Evolutionary conservation across 1,140 invertebrate genomes (phyloP).

Genomic region (Drosophila pachea): DNA sequence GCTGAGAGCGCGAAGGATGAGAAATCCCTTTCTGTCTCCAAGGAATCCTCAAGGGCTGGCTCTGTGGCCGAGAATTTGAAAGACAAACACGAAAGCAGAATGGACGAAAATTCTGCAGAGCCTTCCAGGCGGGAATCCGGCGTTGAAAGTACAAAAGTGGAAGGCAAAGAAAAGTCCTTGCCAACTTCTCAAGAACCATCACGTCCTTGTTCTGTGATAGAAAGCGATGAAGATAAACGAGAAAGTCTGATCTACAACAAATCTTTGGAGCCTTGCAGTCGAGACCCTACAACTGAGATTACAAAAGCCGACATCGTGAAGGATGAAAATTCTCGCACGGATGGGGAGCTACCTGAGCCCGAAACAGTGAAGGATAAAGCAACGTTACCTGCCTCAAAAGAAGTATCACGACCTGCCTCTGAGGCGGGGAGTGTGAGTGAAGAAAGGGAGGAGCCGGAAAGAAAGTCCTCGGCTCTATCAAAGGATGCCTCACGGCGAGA

Average conservation of each 20-base stretch:
- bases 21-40: not conserved
- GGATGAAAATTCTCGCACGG: not conserved
- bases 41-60: not conserved
- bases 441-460: slow-evolving; percentile 20
- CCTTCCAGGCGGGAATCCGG: not conserved
- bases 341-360: no score
- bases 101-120: no score
- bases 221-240: slow-evolving; percentile 10
- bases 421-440: slow-evolving; percentile 11
- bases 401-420: slow-evolving; percentile 40
- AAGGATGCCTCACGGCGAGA: slow-evolving; percentile 41
- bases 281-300: slow-evolving; percentile 22
- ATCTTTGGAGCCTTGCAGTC: slow-evolving; percentile 12
- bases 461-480: slow-evolving; percentile 23
- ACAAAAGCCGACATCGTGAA: slow-evolving; percentile 7
- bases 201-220: slow-evolving; percentile 15
- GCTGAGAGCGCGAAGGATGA: slow-evolving; percentile 27
- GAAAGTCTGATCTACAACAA: slow-evolving; percentile 24
- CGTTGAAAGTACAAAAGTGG: not conserved
- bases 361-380: not conserved
- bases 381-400: slow-evolving; percentile 19
- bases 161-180: not conserved
- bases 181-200: slow-evolving; percentile 34
- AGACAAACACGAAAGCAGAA: not conserved
- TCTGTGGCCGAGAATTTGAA: not conserved